Conservation (phyloP, 2,888 invertebrate species). For the Netelia fuscicornis region DNA sequence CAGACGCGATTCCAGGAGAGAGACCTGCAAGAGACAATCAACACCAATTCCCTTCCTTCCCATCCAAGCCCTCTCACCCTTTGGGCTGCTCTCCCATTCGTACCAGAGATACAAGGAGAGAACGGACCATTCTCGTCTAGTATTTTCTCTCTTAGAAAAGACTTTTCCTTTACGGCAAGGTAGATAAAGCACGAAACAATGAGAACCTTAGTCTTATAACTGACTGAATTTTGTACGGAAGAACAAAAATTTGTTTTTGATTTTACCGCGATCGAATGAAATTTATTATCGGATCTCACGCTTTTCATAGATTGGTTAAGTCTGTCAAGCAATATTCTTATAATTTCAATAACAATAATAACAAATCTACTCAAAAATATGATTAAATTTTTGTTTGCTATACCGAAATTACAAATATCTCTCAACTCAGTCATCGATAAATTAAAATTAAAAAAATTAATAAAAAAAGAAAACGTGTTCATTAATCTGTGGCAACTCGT, state of each 20-base stretch:
- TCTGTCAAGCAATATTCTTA: too few species aligned
- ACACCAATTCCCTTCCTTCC: slow-evolving; percentile 62
- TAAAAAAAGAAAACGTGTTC: too few species aligned
- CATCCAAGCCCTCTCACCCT: slow-evolving; percentile 17
- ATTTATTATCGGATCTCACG: background rate
- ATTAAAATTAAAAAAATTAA: too few species aligned
- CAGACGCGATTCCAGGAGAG: slow-evolving; percentile 69
- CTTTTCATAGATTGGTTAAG: background rate
- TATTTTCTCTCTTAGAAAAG: slow-evolving; percentile 45
- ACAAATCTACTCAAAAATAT: too few species aligned
- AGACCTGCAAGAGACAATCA: slow-evolving; percentile 70
- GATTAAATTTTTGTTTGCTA: too few species aligned
- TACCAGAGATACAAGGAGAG: slow-evolving; percentile 53
- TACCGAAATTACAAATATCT: too few species aligned
- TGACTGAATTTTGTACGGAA: background rate
- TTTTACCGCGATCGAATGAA: background rate
- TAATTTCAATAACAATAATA: too few species aligned
- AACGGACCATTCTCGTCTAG: slow-evolving; percentile 20
- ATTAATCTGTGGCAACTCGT: too few species aligned
- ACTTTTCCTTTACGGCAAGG: slow-evolving; percentile 5
- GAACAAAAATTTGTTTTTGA: background rate
- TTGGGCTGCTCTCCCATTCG: slow-evolving; percentile 32
- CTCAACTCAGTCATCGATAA: too few species aligned
- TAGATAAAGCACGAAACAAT: slow-evolving; percentile 5
- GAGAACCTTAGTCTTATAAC: background rate